These are phyloP conservation scores for Caloenas nicobarica DNA, from an alignment of 2,113 vertebrate species.

Conservation along the genomic window DNA sequence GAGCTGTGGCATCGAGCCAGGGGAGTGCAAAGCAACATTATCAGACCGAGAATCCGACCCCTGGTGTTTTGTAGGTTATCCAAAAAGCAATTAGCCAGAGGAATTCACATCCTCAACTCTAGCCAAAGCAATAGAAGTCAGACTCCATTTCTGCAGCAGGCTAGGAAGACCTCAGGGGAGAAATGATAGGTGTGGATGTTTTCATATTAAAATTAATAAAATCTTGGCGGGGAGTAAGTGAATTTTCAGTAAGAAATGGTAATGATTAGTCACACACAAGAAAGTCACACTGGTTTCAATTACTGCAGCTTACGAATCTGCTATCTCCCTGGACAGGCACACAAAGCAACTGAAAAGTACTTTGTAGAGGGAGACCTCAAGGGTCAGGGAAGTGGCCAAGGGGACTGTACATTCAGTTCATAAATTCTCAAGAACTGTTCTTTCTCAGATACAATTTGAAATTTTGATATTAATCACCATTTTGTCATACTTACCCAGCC, in stretches of 20 bases:
- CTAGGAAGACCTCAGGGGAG: not conserved
- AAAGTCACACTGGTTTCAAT: not conserved
- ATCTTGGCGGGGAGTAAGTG: not conserved
- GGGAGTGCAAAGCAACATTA: rapidly evolving
- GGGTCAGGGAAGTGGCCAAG: not conserved
- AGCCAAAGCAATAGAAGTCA: not conserved
- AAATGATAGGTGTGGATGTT: constrained; percentile 41
- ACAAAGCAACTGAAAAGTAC: not conserved
- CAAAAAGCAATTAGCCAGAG: constrained; percentile 33
- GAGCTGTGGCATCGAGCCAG: not conserved
- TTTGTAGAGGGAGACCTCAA: not conserved
- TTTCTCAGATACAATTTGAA: not conserved
- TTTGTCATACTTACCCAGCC: not conserved
- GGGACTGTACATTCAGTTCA: not conserved
- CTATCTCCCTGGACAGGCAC: not conserved
- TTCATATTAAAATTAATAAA: constrained; percentile 52
- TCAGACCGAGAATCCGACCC: not conserved
- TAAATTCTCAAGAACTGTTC: not conserved
- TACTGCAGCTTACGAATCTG: not conserved
- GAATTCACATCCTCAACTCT: not conserved
- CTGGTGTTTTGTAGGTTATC: constrained; percentile 28
- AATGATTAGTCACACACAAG: not conserved
- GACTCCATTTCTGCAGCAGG: not conserved
- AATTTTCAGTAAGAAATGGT: not conserved
- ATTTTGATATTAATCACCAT: not conserved